Evolutionary conservation across 2,113 vertebrate species (phyloP).

Genomic region (Trematomus loennbergii): DNA sequence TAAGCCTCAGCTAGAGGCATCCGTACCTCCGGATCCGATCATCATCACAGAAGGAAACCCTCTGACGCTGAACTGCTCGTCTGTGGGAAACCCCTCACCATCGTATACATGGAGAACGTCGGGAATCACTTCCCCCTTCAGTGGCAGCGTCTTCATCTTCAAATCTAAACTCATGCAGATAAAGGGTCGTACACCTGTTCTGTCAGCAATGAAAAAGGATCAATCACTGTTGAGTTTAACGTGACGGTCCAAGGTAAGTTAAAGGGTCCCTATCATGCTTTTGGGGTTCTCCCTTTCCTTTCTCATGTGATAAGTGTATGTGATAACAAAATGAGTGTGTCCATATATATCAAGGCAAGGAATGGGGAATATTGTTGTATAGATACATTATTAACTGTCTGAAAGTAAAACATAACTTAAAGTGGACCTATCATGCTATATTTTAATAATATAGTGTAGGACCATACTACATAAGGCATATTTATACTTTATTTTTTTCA

Average conservation of each 20-base stretch:
- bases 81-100: slow-evolving; percentile 54
- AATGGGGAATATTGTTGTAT: too few species aligned
- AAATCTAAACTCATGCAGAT: neutral
- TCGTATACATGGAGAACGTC: slow-evolving; percentile 64
- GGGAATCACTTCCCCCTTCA: fast-evolving
- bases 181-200: slow-evolving; percentile 24
- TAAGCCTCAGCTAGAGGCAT: neutral
- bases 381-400: too few species aligned
- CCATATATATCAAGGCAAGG: too few species aligned
- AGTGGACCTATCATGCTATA: too few species aligned
- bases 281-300: too few species aligned
- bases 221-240: neutral
- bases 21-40: fast-evolving
- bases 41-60: neutral
- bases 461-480: too few species aligned
- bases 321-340: too few species aligned
- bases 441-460: too few species aligned
- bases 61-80: slow-evolving; percentile 46
- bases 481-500: too few species aligned
- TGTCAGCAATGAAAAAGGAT: neutral
- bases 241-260: slow-evolving; percentile 51
- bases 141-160: neutral
- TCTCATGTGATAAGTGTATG: too few species aligned
- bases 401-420: too few species aligned
- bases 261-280: too few species aligned